phyloP scores from a whole-genome alignment of 2,888 invertebrate species.

The Marronus borbonicus region DNA sequence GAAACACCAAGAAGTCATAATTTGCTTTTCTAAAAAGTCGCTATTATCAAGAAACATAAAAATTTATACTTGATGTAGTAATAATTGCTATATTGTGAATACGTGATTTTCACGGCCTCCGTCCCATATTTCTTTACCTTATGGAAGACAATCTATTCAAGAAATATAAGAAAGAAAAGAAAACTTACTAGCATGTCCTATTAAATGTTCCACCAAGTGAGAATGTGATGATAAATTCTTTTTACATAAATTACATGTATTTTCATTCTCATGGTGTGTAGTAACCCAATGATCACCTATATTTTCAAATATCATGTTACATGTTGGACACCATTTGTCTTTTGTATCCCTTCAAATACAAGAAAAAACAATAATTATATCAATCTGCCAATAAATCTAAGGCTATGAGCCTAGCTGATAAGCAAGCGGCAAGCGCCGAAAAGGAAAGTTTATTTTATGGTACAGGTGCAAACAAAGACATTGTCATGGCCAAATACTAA shows the following conservation, averaged over 20 bases:
- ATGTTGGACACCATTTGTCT: conserved; percentile 62
- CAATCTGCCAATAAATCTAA: not conserved
- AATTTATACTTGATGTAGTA: no score
- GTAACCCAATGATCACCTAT: conserved; percentile 56
- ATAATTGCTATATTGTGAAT: no score
- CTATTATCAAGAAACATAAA: no score
- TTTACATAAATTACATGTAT: conserved; percentile 63
- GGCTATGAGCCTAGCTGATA: no score
- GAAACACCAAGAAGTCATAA: no score
- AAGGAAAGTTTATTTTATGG: no score
- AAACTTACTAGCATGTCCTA: conserved; percentile 61
- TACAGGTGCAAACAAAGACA: no score
- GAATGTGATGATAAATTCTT: conserved; percentile 60
- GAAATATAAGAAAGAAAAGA: not conserved
- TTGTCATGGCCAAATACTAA: no score
- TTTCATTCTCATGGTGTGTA: conserved; percentile 57
- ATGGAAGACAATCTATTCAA: not conserved
- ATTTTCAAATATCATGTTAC: conserved; percentile 61
- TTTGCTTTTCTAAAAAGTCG: no score
- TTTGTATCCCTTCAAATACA: conserved; percentile 61
- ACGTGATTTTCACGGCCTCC: no score
- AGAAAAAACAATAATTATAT: not conserved
- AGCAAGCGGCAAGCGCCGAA: no score
- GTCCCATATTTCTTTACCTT: no score
- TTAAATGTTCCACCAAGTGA: conserved; percentile 63